Base-by-base conservation (phyloP, 2,888 invertebrate genomes). In the Ormyrus pomaceus region DNA sequence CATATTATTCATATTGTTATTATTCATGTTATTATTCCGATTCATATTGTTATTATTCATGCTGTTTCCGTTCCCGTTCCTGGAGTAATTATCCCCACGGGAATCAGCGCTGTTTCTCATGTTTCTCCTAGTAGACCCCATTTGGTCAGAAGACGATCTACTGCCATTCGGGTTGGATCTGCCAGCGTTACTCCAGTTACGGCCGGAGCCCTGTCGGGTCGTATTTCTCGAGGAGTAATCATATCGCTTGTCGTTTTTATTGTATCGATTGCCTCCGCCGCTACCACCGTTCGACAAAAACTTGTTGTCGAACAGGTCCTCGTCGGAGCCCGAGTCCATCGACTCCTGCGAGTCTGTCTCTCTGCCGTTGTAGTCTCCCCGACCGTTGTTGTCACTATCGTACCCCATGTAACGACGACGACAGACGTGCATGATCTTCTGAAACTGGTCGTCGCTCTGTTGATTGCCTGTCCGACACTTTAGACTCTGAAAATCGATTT, bases 401-500 rank as follows among this genome's bases (percentile, higher is more conserved):
- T 82, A 82, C 50, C 82, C 79, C 1, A 70, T 71, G 51, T 84
- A 83, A 9, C 87, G 86, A 77, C 85, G 92, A 85, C 93, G 91
- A 83, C 95, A 95, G 71, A 90, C 92, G 81, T 92, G 92, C 83
- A 94, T 92, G 8, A 94, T 91, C 68, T 91, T 92, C 83, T 93
- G 93, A 5, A 94, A 88, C 74, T 94, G 93, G 19, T 92, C 92
- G 83, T 93, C 93, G 78, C 92, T 92, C n/a, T 92, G 92, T 46
- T 93, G 93, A 75, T 93, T 93, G 66, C 93, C 93, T 0, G 93
- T 91, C 10, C 92, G 92, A 84, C 95, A 94, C 85, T 92, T 93
- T 45, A 94, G 85, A 8, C 92, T 91, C 93, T 93, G 64, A 50
- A 85, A 65, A 61, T 10, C 10, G n/a, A 68, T 45, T 9, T 7